Evolutionary conservation across 1,140 invertebrate species (phyloP).

Genomic region (Drosophila pseudoananassae): DNA sequence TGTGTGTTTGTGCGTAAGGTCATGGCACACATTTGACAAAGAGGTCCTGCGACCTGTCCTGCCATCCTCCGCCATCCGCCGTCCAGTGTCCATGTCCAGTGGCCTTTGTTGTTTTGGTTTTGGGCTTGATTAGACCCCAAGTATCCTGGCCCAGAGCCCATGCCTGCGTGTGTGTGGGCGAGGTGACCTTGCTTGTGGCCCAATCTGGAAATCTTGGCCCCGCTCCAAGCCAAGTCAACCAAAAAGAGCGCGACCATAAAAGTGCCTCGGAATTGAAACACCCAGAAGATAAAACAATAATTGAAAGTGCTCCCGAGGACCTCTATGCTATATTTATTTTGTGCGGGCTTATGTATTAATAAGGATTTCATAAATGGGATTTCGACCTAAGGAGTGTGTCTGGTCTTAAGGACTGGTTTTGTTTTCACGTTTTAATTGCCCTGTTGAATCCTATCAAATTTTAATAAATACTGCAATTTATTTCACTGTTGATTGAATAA

Average conservation of each 20-base stretch:
- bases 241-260: slow-evolving; percentile 37
- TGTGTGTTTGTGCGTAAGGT: slow-evolving; percentile 40
- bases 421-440: too few species aligned
- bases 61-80: neutral
- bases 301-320: slow-evolving; percentile 10
- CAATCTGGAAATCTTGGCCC: slow-evolving; percentile 12
- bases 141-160: slow-evolving; percentile 16
- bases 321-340: neutral
- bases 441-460: too few species aligned
- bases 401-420: too few species aligned
- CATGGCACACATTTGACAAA: slow-evolving; percentile 60
- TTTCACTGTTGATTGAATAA: too few species aligned
- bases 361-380: neutral
- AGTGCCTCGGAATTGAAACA: slow-evolving; percentile 32
- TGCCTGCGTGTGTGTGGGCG: slow-evolving; percentile 1
- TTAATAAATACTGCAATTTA: too few species aligned
- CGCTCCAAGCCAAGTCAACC: slow-evolving; percentile 41
- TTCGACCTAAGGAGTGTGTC: too few species aligned
- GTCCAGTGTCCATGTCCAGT: slow-evolving; percentile 37
- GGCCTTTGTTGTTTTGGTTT: slow-evolving; percentile 50
- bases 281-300: slow-evolving; percentile 46
- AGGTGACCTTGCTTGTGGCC: slow-evolving; percentile 28
- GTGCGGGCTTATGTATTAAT: neutral
- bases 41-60: slow-evolving; percentile 26
- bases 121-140: slow-evolving; percentile 53